These are phyloP conservation scores for Oligia latruncula DNA, from an alignment of 2,888 invertebrate species.

Conservation along the genomic window DNA sequence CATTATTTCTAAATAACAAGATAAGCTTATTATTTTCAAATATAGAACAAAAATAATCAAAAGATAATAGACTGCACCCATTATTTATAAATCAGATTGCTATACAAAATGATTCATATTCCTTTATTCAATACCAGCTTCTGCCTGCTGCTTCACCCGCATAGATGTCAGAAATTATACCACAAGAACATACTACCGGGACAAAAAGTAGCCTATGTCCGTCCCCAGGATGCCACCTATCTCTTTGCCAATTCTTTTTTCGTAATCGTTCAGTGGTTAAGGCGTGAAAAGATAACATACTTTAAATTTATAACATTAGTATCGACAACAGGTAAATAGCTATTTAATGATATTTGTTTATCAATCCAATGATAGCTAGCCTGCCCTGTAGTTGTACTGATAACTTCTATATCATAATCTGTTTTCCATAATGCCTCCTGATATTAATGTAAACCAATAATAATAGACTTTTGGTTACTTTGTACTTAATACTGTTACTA, in stretches of 20 bases:
- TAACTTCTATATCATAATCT: conserved; percentile 56
- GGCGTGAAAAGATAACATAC: background rate
- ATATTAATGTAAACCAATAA: conserved; percentile 12
- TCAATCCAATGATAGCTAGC: conserved; percentile 54
- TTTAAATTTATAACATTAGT: background rate
- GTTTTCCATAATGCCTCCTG: conserved; percentile 50
- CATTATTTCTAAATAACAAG: conserved; percentile 10
- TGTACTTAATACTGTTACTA: conserved; percentile 24
- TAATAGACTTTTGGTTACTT: conserved; percentile 32
- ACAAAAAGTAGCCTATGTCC: background rate
- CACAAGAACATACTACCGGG: background rate
- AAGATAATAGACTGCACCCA: conserved; percentile 20
- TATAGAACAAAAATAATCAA: conserved; percentile 4
- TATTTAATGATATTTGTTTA: conserved; percentile 53
- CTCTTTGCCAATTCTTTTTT: too few relatives aligned
- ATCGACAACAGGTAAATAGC: conserved; percentile 24
- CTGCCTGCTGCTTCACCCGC: background rate
- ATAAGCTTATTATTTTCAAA: conserved; percentile 36
- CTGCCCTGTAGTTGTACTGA: conserved; percentile 31
- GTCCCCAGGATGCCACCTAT: too few relatives aligned
- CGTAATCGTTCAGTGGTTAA: background rate
- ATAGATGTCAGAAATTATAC: background rate
- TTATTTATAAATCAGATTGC: conserved; percentile 22
- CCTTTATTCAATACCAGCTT: background rate
- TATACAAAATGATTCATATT: conserved; percentile 28